phyloP scores from a whole-genome alignment of 2,113 vertebrate genomes.

The Phylloscopus whistleri region DNA sequence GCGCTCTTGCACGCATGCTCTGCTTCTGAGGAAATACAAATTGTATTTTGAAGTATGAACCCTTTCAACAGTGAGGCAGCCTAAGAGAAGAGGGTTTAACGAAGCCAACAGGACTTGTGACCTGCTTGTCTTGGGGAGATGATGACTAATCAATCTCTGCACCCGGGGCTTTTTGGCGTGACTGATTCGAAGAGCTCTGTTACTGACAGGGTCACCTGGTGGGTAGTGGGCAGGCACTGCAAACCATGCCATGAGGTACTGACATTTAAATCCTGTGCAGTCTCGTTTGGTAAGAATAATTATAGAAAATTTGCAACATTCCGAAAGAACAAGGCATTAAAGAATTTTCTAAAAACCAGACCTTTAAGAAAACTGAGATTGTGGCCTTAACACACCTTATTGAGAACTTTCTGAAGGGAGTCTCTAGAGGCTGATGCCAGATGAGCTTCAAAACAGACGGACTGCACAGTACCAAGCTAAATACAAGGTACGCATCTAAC shows the following conservation, averaged over 20 bases:
- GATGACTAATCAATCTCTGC: not conserved
- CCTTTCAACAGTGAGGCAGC: not conserved
- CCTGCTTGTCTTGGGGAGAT: not conserved
- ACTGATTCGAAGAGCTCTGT: not conserved
- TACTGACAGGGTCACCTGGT: not conserved
- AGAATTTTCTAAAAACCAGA: not conserved
- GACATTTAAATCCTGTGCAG: not conserved
- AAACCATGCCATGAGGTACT: not conserved
- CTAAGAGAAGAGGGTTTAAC: not conserved
- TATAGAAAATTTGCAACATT: not conserved
- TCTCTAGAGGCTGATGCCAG: not conserved
- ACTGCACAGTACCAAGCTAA: not conserved
- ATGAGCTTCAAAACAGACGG: not conserved
- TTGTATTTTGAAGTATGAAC: not conserved
- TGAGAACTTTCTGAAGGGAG: not conserved
- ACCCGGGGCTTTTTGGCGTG: fast-evolving
- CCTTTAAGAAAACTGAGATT: not conserved
- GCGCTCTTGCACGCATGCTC: not conserved
- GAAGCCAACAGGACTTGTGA: not conserved
- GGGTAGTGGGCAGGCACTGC: not conserved
- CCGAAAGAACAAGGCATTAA: not conserved
- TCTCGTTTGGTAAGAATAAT: not conserved
- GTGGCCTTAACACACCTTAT: not conserved
- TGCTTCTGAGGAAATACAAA: fast-evolving
- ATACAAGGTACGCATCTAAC: not conserved